Evolutionary conservation across 23 tunicate species (phyloP), one percentile per base, ranked within the genome.

Genomic region (Pegea sp.): DNA sequence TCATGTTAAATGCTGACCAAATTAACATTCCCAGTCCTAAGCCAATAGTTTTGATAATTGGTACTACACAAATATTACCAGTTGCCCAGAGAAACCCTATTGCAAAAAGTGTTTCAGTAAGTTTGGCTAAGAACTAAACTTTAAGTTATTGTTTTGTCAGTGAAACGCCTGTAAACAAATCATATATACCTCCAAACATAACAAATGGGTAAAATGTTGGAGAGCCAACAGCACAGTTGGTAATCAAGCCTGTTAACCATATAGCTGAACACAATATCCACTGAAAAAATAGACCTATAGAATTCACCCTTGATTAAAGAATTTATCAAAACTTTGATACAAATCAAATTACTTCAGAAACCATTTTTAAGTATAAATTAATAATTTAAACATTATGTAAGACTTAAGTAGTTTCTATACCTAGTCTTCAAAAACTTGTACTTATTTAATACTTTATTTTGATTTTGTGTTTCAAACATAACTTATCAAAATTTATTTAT

Each of bases 21-120:
- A 89, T 77, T 43, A 89, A 49, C 58, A 76, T 33, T 2, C 98
- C 98, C 0, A 89, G 60, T 0, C 98, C 98, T 21, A 89, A 54
- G 18, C 98, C 98, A 34, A 89, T 89, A 1, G 90, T 77, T 48
- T 89, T 77, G 66, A 89, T 71, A 22, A 89, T 67, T 6, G 98
- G 98, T 0, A 89, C 98, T 11, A 65, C 75, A 51, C 90, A 76
- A 19, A 76, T 58, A 52, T 89, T 89, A n/a, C 98, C 98, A 4
- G 98, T 76, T 20, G 90, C 67, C 98, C 98, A 89, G 49, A 89
- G 64, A 57, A 89, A 61, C 16, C 98, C 98, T 76, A 59, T 23
- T 38, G 46, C 46, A 38, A 16, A 8, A 38, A 8, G 46, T 16
- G 11, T 38, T 38, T 8, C 11, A 38, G 11, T 38, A 38, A 8